Evolutionary conservation across 30 jellyfish, hydroid and myxozoan species (phyloP), one percentile per base, ranked within the genome.

Genomic region (Nemopilema nomurai): DNA sequence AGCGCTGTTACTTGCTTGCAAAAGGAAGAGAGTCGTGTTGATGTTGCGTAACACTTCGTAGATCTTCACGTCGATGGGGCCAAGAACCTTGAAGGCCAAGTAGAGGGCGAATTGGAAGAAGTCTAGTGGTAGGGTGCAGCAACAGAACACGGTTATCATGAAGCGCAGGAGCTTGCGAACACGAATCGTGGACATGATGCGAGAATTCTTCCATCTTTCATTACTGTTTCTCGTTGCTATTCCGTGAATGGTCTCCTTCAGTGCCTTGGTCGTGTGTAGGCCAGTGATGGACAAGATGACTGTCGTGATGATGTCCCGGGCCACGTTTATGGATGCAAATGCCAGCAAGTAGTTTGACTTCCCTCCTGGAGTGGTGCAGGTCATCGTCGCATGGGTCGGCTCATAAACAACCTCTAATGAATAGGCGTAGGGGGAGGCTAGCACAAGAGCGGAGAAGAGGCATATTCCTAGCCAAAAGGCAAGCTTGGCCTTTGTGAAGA

Each of bases 1-100:
- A 25, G 87, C 87, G 41, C 87, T 71, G 52, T 83, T 83, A 41
- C 79, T 73, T 51, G 87, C 74, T 63, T 83, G 92, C 49, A 83
- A 50, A 7, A 83, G 69, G 57, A 20, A 24, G 24, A 83, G 53
- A 8, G 24, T 64, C 28, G 92, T 33, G 76, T 83, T 83, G 25
- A 73, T 25, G 8, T 32, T 83, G 23, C 82, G 86, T 24, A 72
- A n/a, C 20, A 73, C 62, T 29, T n/a, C 20, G 71, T 71, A 83
- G 20, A n/a, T 29, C 4, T 32, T 21, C 41, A 65, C 41, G 0
- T 51, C 49, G 16, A 18, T 18, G 28, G 49, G 19, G 18, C 72
- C 50, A 8, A 62, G 26, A 29, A 73, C 22, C 0, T 22, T 51
- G 33, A 53, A 72, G 18, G 81, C 52, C 0, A 83, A 32, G 28